These are phyloP conservation scores for Xanthostigma xanthostigma DNA, from an alignment of 2,888 invertebrate species.

Conservation along the genomic window DNA sequence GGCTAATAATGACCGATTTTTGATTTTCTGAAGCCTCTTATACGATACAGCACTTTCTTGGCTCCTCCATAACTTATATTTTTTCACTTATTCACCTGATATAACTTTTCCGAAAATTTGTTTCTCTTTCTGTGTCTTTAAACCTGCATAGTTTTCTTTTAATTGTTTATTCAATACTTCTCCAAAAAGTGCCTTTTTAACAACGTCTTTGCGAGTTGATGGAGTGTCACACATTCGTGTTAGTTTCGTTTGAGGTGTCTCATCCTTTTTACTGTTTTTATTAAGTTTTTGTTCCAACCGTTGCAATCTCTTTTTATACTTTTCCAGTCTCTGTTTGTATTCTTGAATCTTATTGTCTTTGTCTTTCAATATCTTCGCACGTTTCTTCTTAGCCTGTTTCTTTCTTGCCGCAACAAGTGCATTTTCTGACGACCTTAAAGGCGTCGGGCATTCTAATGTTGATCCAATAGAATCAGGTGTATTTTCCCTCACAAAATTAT, in stretches of 20 bases:
- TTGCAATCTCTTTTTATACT: constrained; percentile 1
- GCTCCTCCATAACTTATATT: constrained; percentile 4
- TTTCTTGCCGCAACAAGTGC: too few relatives aligned
- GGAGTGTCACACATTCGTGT: not conserved
- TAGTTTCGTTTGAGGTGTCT: too few relatives aligned
- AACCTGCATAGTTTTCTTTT: constrained; percentile 6
- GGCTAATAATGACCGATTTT: too few relatives aligned
- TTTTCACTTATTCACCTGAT: constrained; percentile 6
- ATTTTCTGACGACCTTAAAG: too few relatives aligned
- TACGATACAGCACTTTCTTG: constrained; percentile 10
- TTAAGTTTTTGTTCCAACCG: too few relatives aligned
- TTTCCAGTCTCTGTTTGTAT: not conserved
- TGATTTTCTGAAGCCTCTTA: constrained; percentile 10
- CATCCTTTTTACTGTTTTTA: too few relatives aligned
- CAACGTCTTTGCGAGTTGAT: not conserved
- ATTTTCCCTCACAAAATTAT: too few relatives aligned
- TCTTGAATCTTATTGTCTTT: constrained; percentile 4
- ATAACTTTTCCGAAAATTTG: constrained; percentile 5
- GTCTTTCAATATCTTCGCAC: constrained; percentile 1
- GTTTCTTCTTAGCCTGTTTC: not conserved
- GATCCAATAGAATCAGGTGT: too few relatives aligned
- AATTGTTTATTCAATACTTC: constrained; percentile 8
- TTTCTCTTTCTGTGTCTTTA: constrained; percentile 8
- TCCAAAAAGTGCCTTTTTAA: constrained; percentile 6
- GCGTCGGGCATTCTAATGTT: too few relatives aligned